Conservation (phyloP, 1,140 invertebrate genomes). For the Rhyacophila brunnea region DNA sequence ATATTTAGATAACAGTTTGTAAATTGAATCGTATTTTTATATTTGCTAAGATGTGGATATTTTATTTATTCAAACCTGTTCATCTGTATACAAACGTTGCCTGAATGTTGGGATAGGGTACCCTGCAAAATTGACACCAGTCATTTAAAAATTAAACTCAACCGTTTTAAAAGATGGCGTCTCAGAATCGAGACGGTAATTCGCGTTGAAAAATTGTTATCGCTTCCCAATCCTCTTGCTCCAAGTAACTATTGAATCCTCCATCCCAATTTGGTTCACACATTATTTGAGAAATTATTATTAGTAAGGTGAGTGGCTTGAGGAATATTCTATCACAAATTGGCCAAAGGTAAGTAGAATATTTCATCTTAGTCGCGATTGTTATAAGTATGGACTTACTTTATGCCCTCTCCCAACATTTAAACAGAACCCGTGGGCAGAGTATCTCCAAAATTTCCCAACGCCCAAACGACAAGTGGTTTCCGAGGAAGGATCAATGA, state of each 20-base stretch:
- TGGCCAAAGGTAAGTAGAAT: conserved; percentile 2
- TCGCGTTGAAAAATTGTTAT: background rate
- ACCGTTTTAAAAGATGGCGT: conserved; percentile 4
- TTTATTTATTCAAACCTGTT: conserved; percentile 21
- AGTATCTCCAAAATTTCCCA: conserved; percentile 66
- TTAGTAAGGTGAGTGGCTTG: conserved; percentile 5
- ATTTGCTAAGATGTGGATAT: too few species aligned
- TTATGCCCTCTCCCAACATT: conserved; percentile 30
- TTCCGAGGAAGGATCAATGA: conserved; percentile 56
- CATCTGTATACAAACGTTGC: conserved; percentile 59
- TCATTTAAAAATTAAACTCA: conserved; percentile 40
- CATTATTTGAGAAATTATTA: background rate
- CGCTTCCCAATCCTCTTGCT: background rate
- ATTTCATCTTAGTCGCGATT: too few species aligned
- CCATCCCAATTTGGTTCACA: background rate
- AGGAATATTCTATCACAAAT: background rate
- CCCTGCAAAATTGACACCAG: conserved; percentile 62
- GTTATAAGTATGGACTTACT: background rate
- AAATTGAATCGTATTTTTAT: background rate
- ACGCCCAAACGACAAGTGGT: conserved; percentile 62
- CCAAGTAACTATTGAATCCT: conserved; percentile 1
- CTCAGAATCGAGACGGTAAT: background rate
- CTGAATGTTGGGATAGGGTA: conserved; percentile 98
- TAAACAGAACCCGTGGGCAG: conserved; percentile 64
- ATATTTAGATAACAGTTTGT: background rate